Conservation (phyloP, 2,113 vertebrate species). For the Oriolus oriolus region DNA sequence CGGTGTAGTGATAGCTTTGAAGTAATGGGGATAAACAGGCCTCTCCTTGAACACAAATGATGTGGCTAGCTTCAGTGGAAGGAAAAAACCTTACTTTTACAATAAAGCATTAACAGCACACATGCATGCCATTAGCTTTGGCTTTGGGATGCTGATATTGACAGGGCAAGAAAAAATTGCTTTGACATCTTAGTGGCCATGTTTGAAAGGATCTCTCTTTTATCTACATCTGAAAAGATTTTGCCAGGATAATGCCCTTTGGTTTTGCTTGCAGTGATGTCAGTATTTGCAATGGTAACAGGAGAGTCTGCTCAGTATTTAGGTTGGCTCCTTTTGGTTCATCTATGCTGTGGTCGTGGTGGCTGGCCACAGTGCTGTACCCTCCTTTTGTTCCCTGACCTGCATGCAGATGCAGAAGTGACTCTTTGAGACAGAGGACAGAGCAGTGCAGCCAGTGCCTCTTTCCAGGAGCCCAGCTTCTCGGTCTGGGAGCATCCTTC, state of each 20-base stretch:
- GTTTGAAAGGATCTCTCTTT: not conserved
- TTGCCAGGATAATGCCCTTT: not conserved
- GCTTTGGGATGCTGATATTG: not conserved
- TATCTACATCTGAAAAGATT: not conserved
- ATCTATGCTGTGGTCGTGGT: accelerated
- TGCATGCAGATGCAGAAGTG: not conserved
- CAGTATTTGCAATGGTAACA: not conserved
- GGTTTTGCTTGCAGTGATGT: not conserved
- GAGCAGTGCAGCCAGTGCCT: not conserved
- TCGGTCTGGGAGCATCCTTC: not conserved
- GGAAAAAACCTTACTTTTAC: not conserved
- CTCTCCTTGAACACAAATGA: not conserved
- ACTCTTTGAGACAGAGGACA: not conserved
- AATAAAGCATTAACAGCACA: not conserved
- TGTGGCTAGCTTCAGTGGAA: not conserved
- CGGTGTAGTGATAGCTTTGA: not conserved
- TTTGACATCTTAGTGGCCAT: not conserved
- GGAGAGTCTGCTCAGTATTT: not conserved
- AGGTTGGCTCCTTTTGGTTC: not conserved
- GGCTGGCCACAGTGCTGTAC: not conserved
- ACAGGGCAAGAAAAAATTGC: not conserved
- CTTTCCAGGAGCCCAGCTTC: not conserved
- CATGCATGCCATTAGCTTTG: not conserved
- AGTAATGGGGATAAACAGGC: not conserved
- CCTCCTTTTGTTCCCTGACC: not conserved